Percentiles rank a stretch among this genome's conserved stretches.
Conservation (phyloP, 2,888 invertebrate genomes). For the Megastigmus dorsalis region DNA sequence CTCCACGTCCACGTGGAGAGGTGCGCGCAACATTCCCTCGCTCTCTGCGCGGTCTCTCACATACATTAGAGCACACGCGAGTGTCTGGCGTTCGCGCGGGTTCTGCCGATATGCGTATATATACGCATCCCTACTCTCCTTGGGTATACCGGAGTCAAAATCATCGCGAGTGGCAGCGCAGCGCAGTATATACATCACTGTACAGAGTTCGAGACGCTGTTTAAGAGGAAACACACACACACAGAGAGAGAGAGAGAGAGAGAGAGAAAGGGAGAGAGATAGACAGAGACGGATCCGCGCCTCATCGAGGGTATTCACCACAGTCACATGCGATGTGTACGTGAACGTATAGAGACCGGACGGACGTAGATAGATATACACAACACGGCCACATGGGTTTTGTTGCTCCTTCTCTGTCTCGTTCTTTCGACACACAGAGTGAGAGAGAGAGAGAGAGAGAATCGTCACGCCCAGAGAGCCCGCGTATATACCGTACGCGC, state of each 20-base stretch:
- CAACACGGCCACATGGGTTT: background rate
- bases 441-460: background rate
- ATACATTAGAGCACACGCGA: too few relatives aligned
- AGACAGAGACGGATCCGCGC: background rate
- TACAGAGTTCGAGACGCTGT: too few relatives aligned
- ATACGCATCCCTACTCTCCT: too few relatives aligned
- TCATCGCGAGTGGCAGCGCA: too few relatives aligned
- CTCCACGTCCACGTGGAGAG: background rate
- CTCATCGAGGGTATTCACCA: slow-evolving; percentile 25
- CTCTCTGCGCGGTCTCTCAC: too few relatives aligned
- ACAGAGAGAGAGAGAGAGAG: background rate
- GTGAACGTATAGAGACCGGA: background rate
- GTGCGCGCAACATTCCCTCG: background rate
- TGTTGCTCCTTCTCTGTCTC: background rate
- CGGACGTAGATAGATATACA: slow-evolving; percentile 24
- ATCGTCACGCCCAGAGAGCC: slow-evolving; percentile 34
- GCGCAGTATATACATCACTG: too few relatives aligned
- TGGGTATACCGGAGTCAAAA: too few relatives aligned
- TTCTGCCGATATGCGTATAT: too few relatives aligned
- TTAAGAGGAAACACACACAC: too few relatives aligned
- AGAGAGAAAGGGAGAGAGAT: background rate
- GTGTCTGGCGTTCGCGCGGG: too few relatives aligned
- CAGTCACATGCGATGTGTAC: background rate
- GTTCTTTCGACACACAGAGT: too few relatives aligned
- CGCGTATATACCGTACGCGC: background rate